A percentile compares a stretch with the other conserved stretches of the same genome.
phyloP scores from a whole-genome alignment of 2,888 invertebrate genomes.

The Melanotus villosus region DNA sequence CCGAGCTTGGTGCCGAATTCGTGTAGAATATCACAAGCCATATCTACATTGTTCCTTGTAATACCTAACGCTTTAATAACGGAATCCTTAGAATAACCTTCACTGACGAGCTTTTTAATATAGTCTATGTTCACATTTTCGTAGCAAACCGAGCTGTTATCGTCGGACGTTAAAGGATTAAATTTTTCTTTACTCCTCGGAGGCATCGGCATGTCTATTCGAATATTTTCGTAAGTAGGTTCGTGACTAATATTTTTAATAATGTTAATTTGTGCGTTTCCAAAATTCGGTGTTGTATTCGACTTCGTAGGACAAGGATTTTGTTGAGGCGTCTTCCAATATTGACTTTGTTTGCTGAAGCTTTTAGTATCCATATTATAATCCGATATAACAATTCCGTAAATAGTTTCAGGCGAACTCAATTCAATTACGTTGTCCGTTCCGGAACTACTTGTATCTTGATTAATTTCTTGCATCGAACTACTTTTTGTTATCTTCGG shows the following conservation, averaged over 20 bases:
- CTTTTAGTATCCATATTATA: conserved; percentile 67
- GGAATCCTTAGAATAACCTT: conserved; percentile 92
- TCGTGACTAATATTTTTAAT: conserved; percentile 40
- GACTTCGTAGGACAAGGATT: conserved; percentile 71
- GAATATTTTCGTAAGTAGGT: conserved; percentile 59
- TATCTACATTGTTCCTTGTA: conserved; percentile 92
- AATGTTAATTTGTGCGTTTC: conserved; percentile 32
- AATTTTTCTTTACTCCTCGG: conserved; percentile 58
- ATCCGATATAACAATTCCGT: conserved; percentile 79
- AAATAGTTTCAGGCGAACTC: conserved; percentile 81
- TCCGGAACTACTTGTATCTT: conserved; percentile 49
- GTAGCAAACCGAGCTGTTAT: conserved; percentile 73
- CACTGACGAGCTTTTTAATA: conserved; percentile 88
- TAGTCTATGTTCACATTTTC: conserved; percentile 94
- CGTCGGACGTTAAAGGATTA: conserved; percentile 63
- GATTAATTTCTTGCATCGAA: conserved; percentile 65
- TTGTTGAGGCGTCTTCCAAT: conserved; percentile 47
- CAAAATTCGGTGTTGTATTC: conserved; percentile 73
- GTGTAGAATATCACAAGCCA: conserved; percentile 95
- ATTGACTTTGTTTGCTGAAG: conserved; percentile 62
- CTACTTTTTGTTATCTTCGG: conserved; percentile 63
- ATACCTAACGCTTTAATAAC: conserved; percentile 94
- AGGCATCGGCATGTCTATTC: conserved; percentile 60
- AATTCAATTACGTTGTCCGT: conserved; percentile 64
- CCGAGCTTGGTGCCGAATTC: conserved; percentile 83